Conservation (phyloP, 2,113 vertebrate species). For the Artemisiospiza belli region DNA sequence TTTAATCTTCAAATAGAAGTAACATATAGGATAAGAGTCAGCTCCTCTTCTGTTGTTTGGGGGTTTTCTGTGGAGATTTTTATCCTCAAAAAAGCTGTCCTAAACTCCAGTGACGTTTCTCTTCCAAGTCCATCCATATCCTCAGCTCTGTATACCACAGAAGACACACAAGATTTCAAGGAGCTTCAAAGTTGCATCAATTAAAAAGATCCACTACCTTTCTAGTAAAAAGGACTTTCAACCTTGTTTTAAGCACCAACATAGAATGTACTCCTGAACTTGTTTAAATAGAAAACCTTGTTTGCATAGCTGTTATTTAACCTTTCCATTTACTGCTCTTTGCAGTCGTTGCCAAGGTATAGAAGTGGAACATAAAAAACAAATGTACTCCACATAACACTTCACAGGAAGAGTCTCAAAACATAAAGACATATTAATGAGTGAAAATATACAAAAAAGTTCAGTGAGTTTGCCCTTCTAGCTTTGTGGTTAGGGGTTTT, state of each 20-base stretch:
- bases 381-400: rapidly evolving
- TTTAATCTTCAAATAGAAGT: background rate
- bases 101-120: background rate
- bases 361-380: background rate
- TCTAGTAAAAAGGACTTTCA: background rate
- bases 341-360: background rate
- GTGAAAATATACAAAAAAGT: background rate
- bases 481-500: background rate
- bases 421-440: background rate
- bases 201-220: background rate
- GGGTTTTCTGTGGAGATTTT: background rate
- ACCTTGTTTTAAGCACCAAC: background rate
- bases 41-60: background rate
- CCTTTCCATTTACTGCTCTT: background rate
- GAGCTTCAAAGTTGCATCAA: background rate
- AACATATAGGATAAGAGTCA: background rate
- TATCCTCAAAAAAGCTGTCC: background rate
- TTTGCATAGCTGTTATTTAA: background rate
- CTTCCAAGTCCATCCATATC: background rate
- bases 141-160: background rate
- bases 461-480: background rate
- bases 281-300: background rate
- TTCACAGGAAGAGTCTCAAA: background rate
- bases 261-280: background rate
- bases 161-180: background rate